Evolutionary conservation across 2,888 invertebrate species (phyloP), one percentile per base, ranked within the genome.

Genomic region (Lissocephala sabroskyi): DNA sequence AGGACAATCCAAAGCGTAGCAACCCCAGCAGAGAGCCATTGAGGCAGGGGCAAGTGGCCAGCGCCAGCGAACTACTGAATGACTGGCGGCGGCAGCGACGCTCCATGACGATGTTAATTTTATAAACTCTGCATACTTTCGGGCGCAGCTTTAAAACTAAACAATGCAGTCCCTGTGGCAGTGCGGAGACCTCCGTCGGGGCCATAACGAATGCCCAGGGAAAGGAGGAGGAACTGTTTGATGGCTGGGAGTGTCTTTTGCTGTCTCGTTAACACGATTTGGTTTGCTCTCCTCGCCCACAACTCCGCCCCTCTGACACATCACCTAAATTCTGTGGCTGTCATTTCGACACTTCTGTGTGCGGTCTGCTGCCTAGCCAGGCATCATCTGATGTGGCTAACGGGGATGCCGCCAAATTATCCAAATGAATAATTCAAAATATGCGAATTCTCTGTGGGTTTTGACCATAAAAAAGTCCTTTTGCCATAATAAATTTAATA

Each of bases 71-170:
- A 13, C 11, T 13, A 13, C 11, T 2, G 2, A 5, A 13, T n/a
- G 11, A 13, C 13, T 32, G 30, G 7, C 11, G 13, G 30, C 30
- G 30, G 30, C 11, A 32, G 13, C 13, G 30, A 11, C 11, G n/a
- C n/a, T n/a, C 55, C 75, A 77, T 77, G 77, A 71, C 62, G 71
- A 77, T 74, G 71, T 77, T 71, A 71, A 71, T 73, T 77, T 74
- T 70, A 77, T 77, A 75, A 77, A 73, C 71, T 73, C 64, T 66
- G 14, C 23, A 35, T 41, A 30, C 41, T 41, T 30, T 41, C 19
- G 41, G 45, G 18, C 32, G 13, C 33, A 23, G 9, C 7, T 23
- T 23, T 44, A 35, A 44, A 26, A 16, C 16, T 14, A 14, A 14
- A 5, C 23, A 23, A 3, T 23, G 23, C 3, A 23, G 23, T 23